A percentile compares a stretch with the other conserved stretches of the same genome.
These are phyloP conservation scores for Cryptocheilus praepositus DNA, from an alignment of 2,888 invertebrate species.

Conservation along the genomic window DNA sequence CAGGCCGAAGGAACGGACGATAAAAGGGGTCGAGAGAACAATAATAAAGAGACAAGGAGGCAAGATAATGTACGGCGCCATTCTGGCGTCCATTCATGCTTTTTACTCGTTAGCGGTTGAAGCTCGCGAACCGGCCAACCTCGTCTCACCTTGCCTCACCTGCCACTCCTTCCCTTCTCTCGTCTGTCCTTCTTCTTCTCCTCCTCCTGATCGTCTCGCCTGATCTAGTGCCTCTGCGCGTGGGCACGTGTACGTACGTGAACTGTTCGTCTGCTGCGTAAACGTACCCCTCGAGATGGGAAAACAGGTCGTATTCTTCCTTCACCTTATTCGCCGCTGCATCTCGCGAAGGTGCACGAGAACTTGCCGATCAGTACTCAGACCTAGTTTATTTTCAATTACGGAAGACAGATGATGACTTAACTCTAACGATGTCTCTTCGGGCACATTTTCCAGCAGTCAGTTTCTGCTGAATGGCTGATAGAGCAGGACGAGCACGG, in stretches of 20 bases:
- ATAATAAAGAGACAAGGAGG: conserved; percentile 58
- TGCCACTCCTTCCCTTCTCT: conserved; percentile 12
- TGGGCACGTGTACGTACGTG: neutral
- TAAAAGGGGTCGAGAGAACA: conserved; percentile 46
- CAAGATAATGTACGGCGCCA: conserved; percentile 67
- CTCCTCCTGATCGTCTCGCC: conserved; percentile 15
- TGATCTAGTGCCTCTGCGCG: conserved; percentile 17
- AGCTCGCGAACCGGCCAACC: conserved; percentile 47
- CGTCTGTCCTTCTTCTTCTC: conserved; percentile 17
- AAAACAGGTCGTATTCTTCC: neutral
- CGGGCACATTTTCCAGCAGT: neutral
- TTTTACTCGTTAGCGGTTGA: conserved; percentile 69
- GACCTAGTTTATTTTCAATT: conserved; percentile 21
- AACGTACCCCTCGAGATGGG: conserved; percentile 18
- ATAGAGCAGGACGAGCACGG: too few relatives aligned
- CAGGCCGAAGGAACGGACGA: conserved; percentile 22
- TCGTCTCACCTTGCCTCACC: conserved; percentile 44
- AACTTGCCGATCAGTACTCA: too few relatives aligned
- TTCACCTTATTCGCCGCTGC: neutral
- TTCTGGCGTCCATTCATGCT: conserved; percentile 71
- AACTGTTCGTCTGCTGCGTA: neutral
- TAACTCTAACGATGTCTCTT: conserved; percentile 23
- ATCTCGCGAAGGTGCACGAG: neutral
- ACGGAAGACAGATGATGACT: conserved; percentile 43
- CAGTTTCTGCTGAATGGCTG: too few relatives aligned